Evolutionary conservation across 2,888 invertebrate species (phyloP), one percentile per base, ranked within the genome.

Genomic region (Dynastes grantii): DNA sequence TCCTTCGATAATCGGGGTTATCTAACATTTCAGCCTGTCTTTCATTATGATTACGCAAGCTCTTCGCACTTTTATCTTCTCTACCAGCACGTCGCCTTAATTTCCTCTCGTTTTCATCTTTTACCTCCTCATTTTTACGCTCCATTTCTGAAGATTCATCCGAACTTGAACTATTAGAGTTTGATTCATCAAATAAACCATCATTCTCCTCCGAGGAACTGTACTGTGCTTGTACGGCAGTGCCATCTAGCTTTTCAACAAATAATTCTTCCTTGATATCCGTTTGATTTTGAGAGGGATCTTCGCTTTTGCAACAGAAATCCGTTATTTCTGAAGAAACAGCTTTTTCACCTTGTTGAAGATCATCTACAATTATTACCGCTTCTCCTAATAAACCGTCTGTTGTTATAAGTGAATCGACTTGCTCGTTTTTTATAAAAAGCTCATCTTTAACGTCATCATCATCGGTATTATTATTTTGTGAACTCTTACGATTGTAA

Each of bases 1-100:
- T 55, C 55, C 55, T 55, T n/a, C n/a, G 55, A 22, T 16, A 55
- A 55, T 55, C 55, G 2, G 55, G 55, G n/a, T 55, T 55, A 55
- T 55, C 55, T 16, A 55, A 55, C 22, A 55, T 16, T n/a, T 55
- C 55, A 6, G 55, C 55, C 4, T 55, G 55, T 22, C n/a, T 55
- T n/a, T 55, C 55, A 2, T 55, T 22, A 13, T 55, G 45, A 45
- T 45, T 45, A 2, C 45, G 45, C 45, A 45, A 22, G n/a, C n/a
- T 55, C 22, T 55, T 45, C 1, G 9, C 11, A 11, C 0, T 45
- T 8, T 45, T 45, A 45, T 8, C 45, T 45, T 45, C 45, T 45
- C 45, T 45, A 45, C 8, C 45, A n/a, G 13, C n/a, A n/a, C 16
- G 6, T n/a, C 11, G n/a, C 13, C 6, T 55, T 6, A 16, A 55